Evolutionary conservation across 2,797 vertebrate genomes (phyloP), one percentile per base, ranked within the genome.

Genomic region (Syndactyla subalaris): DNA sequence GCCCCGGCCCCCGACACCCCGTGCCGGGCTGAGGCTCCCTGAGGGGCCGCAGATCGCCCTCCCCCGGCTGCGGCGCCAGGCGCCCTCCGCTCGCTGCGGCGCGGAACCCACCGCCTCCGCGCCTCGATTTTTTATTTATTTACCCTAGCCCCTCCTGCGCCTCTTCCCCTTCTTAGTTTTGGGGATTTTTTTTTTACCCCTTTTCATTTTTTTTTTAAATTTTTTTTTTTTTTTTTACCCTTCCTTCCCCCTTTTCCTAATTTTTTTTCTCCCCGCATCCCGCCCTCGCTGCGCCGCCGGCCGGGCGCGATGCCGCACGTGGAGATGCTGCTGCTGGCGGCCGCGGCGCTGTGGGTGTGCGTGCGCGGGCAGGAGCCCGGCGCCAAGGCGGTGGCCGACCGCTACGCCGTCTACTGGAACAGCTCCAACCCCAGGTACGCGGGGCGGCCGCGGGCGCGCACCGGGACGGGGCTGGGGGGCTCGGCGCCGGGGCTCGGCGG

Each of bases 401-500:
- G 99, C 98, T 99, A 99, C 97, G 99, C 99, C 81, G 99, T 99
- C 97, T 99, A 99, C 98, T 99, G 99, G 99, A 99, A 99, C 98
- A 98, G 98, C 97, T 99, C 98, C 98, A 99, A 99, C 98, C 98
- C 98, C 98, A 99, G 98, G 99, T 99, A 98, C 98, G 98, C 96
- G 85, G 55, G 92, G 89, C 73, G 87, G 75, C 62, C 62, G 90
- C 68, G 88, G 79, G 48, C n/a, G 55, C 72, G 20, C 45, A 74
- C 5, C 46, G 61, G 70, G 68, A 4, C 15, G 9, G 19, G 43
- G 38, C 46, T 63, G 7, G 14, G 15, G 39, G 38, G 26, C 19
- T 36, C 43, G 49, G 67, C 52, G 22, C 19, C 19, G 13, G 34
- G 39, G 21, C 9, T 39, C 46, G 36, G 63, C 51, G 29, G 70